Evolutionary conservation across 2,113 vertebrate genomes (phyloP), one percentile per base, ranked within the genome.

Genomic region (Zeus faber): DNA sequence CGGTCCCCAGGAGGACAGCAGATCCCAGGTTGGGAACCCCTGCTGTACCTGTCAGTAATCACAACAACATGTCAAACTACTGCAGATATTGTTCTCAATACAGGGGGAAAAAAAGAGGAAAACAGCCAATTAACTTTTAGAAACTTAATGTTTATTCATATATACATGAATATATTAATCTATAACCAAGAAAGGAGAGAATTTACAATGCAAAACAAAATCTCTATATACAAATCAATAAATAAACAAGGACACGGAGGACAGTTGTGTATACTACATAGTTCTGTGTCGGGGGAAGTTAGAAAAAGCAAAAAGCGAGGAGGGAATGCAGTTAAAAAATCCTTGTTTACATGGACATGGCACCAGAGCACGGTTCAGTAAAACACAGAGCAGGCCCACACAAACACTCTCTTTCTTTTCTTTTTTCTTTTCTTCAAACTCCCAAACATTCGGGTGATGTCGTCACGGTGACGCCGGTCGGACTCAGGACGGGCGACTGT

Each of bases 151-250:
- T 88, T 88, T 87, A 87, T 88, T 85, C 57, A 20, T 88, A 85
- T 87, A 72, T 88, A 88, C 84, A 89, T 85, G 77, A 83, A 87
- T 88, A 88, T 88, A 89, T 87, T 89, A 85, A 87, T 88, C 77
- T 89, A 82, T 88, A 86, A 85, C 80, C 77, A 82, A 87, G 72
- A 84, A 69, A 85, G 68, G 73, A 88, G 73, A 81, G 77, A 87
- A 85, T 87, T 65, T 88, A 88, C 84, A 88, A 82, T 78, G 80
- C 78, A 83, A 88, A 83, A 84, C 45, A 78, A 81, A 70, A 62
- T 77, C 58, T 74, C 10, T 86, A 84, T 87, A 69, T 87, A 85
- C 81, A 88, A 85, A 86, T 87, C 75, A 88, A 89, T 88, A 89
- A 88, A 88, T 88, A 88, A 86, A 70, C 65, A 46, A 18, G 16